A percentile compares a stretch with the other conserved stretches of the same genome.
Conservation (phyloP, 2,888 invertebrate genomes). For the Dolichopus griseipennis region DNA sequence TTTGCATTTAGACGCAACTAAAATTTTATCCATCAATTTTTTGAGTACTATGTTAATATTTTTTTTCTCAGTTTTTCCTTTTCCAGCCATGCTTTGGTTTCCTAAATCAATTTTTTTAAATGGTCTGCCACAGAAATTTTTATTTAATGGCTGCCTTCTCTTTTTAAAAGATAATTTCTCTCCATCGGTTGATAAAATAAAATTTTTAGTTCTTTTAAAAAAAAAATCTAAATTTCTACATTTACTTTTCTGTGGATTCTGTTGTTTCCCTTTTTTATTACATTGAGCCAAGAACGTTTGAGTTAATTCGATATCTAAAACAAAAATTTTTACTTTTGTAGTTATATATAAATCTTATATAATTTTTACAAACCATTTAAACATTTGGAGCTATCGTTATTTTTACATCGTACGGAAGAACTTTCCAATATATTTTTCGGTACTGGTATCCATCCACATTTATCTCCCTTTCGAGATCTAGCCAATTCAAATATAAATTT, state of each 20-base stretch:
- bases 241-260: background rate
- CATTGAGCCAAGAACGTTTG: conserved; percentile 87
- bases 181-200: background rate
- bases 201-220: background rate
- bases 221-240: background rate
- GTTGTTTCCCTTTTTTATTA: background rate
- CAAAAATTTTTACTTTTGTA: conserved; percentile 40
- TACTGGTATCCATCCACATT: conserved; percentile 81
- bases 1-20: conserved; percentile 26
- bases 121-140: conserved; percentile 19
- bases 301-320: conserved; percentile 83
- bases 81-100: conserved; percentile 11
- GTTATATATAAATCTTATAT: background rate
- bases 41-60: conserved; percentile 27
- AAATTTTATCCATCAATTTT: conserved; percentile 33
- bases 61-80: conserved; percentile 13
- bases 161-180: background rate
- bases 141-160: conserved; percentile 19
- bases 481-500: conserved; percentile 82
- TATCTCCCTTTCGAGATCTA: conserved; percentile 66
- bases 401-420: conserved; percentile 51
- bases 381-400: conserved; percentile 63
- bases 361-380: conserved; percentile 59
- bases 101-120: conserved; percentile 14
- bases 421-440: conserved; percentile 80